These are phyloP conservation scores for Disparrhopalites patrizii DNA, from an alignment of 2,888 invertebrate genomes.

Conservation along the genomic window DNA sequence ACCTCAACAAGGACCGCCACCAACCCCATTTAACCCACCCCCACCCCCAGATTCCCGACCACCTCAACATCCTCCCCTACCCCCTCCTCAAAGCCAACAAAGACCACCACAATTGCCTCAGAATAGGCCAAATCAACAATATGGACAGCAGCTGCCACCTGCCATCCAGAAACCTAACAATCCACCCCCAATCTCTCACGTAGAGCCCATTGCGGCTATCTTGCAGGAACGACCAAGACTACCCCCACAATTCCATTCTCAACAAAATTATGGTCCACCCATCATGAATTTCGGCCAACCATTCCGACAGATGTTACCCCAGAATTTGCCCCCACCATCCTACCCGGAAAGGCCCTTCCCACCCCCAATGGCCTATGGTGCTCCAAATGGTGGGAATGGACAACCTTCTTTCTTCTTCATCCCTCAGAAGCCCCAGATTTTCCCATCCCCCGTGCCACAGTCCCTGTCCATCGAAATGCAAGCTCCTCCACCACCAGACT, in stretches of 20 bases:
- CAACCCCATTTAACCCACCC: slow-evolving; percentile 12
- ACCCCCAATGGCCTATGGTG: slow-evolving; percentile 2
- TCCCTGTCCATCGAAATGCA: slow-evolving; percentile 11
- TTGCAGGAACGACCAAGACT: slow-evolving; percentile 30
- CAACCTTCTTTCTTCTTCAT: slow-evolving; percentile 1
- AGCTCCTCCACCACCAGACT: slow-evolving; percentile 13
- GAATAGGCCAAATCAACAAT: slow-evolving; percentile 28
- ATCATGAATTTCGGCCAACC: background rate
- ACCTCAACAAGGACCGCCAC: background rate
- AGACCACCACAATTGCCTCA: slow-evolving; percentile 25
- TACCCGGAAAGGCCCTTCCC: slow-evolving; percentile 1
- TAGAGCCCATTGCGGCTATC: too few species aligned
- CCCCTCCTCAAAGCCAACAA: slow-evolving; percentile 22
- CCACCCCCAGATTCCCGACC: background rate
- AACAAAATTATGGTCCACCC: background rate
- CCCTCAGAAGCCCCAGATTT: background rate
- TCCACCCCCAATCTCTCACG: background rate
- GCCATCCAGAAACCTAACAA: slow-evolving; percentile 27
- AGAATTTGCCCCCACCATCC: background rate
- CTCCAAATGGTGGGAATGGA: background rate
- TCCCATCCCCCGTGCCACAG: background rate
- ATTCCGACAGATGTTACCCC: background rate
- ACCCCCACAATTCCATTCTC: background rate
- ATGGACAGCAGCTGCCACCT: slow-evolving; percentile 22
- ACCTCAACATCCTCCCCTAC: background rate